Base-by-base conservation (phyloP, 1,140 invertebrate genomes). In the Meloidogyne floridensis region DNA sequence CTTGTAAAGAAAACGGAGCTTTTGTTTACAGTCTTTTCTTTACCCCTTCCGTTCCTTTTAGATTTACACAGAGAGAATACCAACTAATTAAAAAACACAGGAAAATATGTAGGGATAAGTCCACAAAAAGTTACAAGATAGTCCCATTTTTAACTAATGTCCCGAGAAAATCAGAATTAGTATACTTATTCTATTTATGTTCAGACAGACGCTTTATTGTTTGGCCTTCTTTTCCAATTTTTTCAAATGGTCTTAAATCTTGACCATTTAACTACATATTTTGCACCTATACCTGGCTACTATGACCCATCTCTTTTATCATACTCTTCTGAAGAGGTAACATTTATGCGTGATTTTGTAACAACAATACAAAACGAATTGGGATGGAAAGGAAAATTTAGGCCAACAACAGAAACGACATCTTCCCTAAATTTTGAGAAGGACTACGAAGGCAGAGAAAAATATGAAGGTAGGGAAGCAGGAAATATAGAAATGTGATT, bases 311-410 rank as follows among this genome's bases (percentile, higher is more conserved):
- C 7, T 65, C 6, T n/a, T 65, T n/a, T 18, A 65, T 6, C 5
- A n/a, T 65, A 65, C n/a, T n/a, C 32, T 32, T 32, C 15, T n/a
- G n/a, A 65, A n/a, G n/a, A 65, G 2, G 59, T 65, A n/a, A n/a
- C 15, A 6, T n/a, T n/a, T 15, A 65, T 65, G 59, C 5, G 7
- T 65, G 5, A 65, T 13, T 65, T n/a, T 65, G n/a, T 65, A 13
- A 65, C n/a, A 18, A 6, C 59, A n/a, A 8, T 65, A 1, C 59
- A 65, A 8, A 0, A 2, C 6, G n/a, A 65, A 8, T 11, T 65
- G 10, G 59, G 59, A 65, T 65, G 59, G 59, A 65, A 65, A n/a
- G 59, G 15, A 65, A 65, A n/a, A n/a, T 65, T 65, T 65, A 65
- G 59, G 5, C 59, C 59, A 8, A 65, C n/a, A 65, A 65, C 15